These are phyloP conservation scores for Raja brachyura DNA, from an alignment of 2,113 vertebrate genomes.

Conservation along the genomic window DNA sequence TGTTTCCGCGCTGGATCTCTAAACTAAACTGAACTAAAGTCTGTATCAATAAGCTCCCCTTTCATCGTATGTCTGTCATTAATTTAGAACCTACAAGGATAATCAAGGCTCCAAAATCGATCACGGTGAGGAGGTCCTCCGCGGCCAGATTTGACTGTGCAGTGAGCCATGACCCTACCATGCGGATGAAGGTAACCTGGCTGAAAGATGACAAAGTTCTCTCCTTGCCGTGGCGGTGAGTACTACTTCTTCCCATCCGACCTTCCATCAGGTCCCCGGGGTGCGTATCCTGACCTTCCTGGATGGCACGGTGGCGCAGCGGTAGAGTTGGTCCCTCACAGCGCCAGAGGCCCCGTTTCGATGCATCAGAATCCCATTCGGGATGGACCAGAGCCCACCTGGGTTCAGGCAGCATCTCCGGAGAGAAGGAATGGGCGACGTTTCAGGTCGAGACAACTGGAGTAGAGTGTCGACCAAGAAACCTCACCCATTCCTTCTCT, in stretches of 20 bases:
- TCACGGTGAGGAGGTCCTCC: constrained; percentile 62
- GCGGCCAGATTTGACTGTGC: constrained; percentile 72
- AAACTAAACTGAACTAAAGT: too few species aligned
- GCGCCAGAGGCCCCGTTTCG: too few species aligned
- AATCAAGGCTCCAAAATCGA: constrained; percentile 67
- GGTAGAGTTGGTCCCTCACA: too few species aligned
- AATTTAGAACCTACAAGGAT: constrained; percentile 80
- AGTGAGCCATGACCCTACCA: constrained; percentile 69
- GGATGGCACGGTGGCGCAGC: too few species aligned
- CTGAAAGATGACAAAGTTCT: constrained; percentile 75
- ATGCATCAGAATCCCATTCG: too few species aligned
- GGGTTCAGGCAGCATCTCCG: too few species aligned
- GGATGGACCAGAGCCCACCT: too few species aligned
- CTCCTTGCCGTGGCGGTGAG: constrained; percentile 65
- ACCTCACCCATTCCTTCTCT: too few species aligned
- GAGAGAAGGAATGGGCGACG: too few species aligned
- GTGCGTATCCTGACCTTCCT: not conserved
- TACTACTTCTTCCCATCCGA: not conserved
- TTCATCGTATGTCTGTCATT: constrained; percentile 13
- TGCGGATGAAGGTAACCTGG: constrained; percentile 72
- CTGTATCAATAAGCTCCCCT: not conserved
- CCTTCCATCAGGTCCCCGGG: not conserved
- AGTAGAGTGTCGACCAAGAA: too few species aligned
- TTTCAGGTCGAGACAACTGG: too few species aligned
- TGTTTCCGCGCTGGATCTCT: too few species aligned